Percentiles rank a stretch among this genome's conserved stretches.
These are phyloP conservation scores for Mesoclemmys tuberculata DNA, from an alignment of 2,113 vertebrate species.

Conservation along the genomic window DNA sequence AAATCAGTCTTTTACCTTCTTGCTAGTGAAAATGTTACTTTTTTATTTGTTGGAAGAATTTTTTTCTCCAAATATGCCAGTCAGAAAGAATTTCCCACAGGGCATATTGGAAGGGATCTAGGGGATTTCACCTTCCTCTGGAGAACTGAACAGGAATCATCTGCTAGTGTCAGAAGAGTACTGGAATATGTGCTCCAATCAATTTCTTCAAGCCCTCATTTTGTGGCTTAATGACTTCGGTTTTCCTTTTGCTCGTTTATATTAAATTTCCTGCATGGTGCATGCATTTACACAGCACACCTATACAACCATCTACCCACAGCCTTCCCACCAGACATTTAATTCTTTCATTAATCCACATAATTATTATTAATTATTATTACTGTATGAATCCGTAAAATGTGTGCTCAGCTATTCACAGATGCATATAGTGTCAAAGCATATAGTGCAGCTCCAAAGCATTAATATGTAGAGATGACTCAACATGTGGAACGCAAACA, in stretches of 20 bases:
- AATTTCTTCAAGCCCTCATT: not conserved
- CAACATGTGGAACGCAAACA: not conserved
- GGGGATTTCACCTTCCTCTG: not conserved
- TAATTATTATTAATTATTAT: too few species aligned
- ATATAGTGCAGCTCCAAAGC: too few species aligned
- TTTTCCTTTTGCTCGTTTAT: not conserved
- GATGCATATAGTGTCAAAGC: too few species aligned
- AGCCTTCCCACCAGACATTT: too few species aligned
- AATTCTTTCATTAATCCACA: not conserved
- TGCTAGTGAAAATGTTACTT: not conserved
- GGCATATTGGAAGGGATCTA: not conserved
- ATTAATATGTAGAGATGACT: not conserved
- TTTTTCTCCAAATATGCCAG: not conserved
- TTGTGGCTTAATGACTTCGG: not conserved
- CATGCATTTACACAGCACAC: too few species aligned
- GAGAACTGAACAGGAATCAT: not conserved
- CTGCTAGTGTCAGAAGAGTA: not conserved
- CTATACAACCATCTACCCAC: too few species aligned
- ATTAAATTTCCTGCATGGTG: not conserved
- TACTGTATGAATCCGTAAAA: too few species aligned
- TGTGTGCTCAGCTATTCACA: too few species aligned
- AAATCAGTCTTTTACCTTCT: not conserved
- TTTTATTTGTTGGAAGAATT: not conserved
- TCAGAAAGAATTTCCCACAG: too few species aligned
- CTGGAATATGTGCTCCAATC: not conserved